Evolutionary conservation across 1,140 invertebrate species (phyloP), one percentile per base, ranked within the genome.

Genomic region (Orius insidiosus): DNA sequence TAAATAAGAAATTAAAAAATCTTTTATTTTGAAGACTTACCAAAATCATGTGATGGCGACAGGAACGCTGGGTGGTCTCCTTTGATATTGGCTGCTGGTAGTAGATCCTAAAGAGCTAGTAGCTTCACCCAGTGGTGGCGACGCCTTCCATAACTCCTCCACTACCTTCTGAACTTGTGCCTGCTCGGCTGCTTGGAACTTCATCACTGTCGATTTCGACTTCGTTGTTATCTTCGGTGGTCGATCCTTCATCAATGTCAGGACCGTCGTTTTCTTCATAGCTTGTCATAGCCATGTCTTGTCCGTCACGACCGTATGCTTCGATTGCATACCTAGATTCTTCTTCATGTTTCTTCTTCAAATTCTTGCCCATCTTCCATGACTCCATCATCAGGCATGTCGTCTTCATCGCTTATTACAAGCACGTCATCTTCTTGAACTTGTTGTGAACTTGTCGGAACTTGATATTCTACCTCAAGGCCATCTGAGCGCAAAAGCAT

Each of bases 391-490:
- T 67, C 66, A 49, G 63, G 65, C 40, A 78, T 74, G 46, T 72
- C 71, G 11, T 75, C 73, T 33, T 74, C 72, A 18, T 78, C 74
- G 15, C 80, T 77, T 11, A 80, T 75, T 11, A 85, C 76, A 18
- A 82, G 76, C 37, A 72, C 67, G 51, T 85, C 80, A 60, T 83
- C 79, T 52, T 82, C 79, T 54, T 83, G 80, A 58, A 85, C 80
- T 19, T 80, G 70, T 56, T 83, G 80, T 15, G 80, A 83, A 3
- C 80, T 84, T 0, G 82, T 85, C 2, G 82, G 81, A 35, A 85
- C 80, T 64, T 84, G 71, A 55, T 76, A 76, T 54, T 80, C 77
- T 4, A 76, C 75, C 55, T 80, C 76, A 38, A 54, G 49, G 3
- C 51, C 54, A 41, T 55, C 54, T 8, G 52, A 38, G n/a, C 50